Percentiles rank a stretch among this genome's conserved stretches.
Conservation (phyloP, 2,888 invertebrate species). For the Rhingia rostrata region DNA sequence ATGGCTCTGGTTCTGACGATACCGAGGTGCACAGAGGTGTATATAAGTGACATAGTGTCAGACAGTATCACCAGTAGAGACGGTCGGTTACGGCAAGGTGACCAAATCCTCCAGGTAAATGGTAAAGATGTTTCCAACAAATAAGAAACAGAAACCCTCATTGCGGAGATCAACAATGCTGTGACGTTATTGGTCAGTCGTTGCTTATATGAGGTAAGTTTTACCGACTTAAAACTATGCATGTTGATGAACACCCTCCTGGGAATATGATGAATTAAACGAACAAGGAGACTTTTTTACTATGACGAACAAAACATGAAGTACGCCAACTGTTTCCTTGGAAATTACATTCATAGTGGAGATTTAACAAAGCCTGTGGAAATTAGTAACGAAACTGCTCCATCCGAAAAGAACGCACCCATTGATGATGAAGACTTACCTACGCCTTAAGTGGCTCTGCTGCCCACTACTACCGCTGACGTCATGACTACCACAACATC, state of each 20-base stretch:
- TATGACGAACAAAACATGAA: slow-evolving; percentile 76
- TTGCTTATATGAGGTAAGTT: too few relatives aligned
- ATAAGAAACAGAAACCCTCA: slow-evolving; percentile 86
- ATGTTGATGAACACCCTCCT: neutral
- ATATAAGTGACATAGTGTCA: too few relatives aligned
- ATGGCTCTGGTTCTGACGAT: too few relatives aligned
- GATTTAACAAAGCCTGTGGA: slow-evolving; percentile 64
- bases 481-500: slow-evolving; percentile 45
- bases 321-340: slow-evolving; percentile 79
- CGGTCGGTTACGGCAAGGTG: too few relatives aligned
- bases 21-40: too few relatives aligned
- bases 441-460: slow-evolving; percentile 3
- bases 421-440: slow-evolving; percentile 57
- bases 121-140: slow-evolving; percentile 86
- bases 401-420: slow-evolving; percentile 76
- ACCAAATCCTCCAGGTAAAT: too few relatives aligned
- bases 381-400: slow-evolving; percentile 11
- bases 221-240: neutral
- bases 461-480: slow-evolving; percentile 6
- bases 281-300: slow-evolving; percentile 76
- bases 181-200: too few relatives aligned
- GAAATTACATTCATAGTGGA: slow-evolving; percentile 78
- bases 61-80: too few relatives aligned
- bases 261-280: slow-evolving; percentile 80
- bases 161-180: slow-evolving; percentile 85